Evolutionary conservation across 2,113 vertebrate species (phyloP).

Genomic region (Chinchilla lanigera): DNA sequence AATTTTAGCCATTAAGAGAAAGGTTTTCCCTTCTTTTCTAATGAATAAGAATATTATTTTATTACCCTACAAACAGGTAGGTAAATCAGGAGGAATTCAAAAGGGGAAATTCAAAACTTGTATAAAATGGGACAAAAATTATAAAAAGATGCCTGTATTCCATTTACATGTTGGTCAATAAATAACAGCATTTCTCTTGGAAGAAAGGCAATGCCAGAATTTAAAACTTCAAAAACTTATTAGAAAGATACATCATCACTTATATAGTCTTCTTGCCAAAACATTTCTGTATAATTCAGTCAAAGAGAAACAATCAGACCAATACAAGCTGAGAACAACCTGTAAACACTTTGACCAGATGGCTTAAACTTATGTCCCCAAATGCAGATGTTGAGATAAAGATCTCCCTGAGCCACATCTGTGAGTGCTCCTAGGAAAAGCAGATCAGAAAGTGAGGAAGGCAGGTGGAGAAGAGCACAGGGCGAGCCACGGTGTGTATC

Average conservation of each 20-base stretch:
- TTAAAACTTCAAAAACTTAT: background rate
- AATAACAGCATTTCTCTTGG: background rate
- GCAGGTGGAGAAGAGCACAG: background rate
- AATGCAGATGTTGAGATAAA: background rate
- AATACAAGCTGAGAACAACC: background rate
- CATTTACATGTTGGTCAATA: background rate
- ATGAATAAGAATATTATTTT: background rate
- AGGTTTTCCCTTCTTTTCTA: background rate
- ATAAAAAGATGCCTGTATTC: background rate
- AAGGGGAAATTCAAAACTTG: conserved; percentile 10
- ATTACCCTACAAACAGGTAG: background rate
- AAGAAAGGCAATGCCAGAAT: conserved; percentile 36
- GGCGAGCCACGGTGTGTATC: background rate
- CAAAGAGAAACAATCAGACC: background rate
- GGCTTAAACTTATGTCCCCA: background rate
- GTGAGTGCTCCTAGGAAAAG: background rate
- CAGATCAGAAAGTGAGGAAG: background rate
- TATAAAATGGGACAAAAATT: background rate
- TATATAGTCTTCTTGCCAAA: background rate
- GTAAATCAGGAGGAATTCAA: background rate
- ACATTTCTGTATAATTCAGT: conserved; percentile 6
- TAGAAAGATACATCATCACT: background rate
- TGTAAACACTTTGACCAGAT: background rate
- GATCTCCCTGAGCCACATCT: background rate
- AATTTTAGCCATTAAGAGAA: background rate